Conservation (phyloP, 2,797 vertebrate genomes). For the Anas bahamensis region DNA sequence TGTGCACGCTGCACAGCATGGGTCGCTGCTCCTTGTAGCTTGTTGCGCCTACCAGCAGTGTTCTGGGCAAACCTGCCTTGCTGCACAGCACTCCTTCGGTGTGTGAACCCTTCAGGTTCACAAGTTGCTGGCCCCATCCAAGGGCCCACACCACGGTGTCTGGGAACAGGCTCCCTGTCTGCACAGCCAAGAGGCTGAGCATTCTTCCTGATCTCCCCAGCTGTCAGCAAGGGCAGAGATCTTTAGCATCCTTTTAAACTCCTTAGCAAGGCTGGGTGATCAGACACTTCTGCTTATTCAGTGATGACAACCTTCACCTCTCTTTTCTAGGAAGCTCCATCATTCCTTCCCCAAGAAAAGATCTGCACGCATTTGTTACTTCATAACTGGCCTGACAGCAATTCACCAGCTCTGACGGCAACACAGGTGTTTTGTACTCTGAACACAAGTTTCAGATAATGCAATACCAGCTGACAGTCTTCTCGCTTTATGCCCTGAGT, state of each 20-base stretch:
- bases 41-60: accelerated
- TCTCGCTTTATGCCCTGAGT: neutral
- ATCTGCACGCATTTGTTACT: neutral
- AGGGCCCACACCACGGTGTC: neutral
- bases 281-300: neutral
- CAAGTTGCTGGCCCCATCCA: neutral
- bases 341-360: neutral
- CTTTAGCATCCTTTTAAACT: neutral
- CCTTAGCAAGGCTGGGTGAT: neutral
- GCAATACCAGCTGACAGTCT: neutral
- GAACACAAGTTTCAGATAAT: neutral
- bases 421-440: neutral
- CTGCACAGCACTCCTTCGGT: neutral
- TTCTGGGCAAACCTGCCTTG: neutral
- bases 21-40: no score
- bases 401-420: neutral
- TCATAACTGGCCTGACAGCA: neutral
- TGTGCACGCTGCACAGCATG: neutral
- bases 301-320: neutral
- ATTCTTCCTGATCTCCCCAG: neutral
- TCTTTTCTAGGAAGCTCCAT: neutral
- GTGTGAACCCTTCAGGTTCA: neutral
- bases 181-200: neutral
- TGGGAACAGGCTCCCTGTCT: neutral
- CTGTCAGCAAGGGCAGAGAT: neutral